Evolutionary conservation across 2,888 invertebrate genomes (phyloP).

Genomic region (Brachyopa scutellaris): DNA sequence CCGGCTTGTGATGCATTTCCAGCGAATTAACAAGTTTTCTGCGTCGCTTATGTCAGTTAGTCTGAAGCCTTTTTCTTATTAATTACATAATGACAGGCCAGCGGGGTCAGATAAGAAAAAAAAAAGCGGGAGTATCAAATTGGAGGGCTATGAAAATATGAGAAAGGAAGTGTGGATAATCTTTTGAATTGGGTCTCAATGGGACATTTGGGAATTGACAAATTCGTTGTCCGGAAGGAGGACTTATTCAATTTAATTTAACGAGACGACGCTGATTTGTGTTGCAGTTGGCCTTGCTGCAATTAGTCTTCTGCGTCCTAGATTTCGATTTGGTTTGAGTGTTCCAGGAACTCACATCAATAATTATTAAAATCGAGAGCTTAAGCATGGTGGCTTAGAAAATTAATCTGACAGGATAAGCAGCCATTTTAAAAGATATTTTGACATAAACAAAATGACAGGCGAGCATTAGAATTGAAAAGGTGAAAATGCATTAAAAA

Average conservation of each 20-base stretch:
- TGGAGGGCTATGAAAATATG: neutral
- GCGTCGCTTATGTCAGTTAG: slow-evolving; percentile 51
- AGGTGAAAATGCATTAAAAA: too few relatives aligned
- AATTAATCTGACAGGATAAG: too few relatives aligned
- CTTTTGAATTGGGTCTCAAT: slow-evolving; percentile 21
- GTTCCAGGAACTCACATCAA: too few relatives aligned
- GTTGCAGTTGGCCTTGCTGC: neutral
- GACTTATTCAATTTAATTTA: slow-evolving; percentile 14
- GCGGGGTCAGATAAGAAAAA: slow-evolving; percentile 3
- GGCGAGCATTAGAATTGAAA: too few relatives aligned
- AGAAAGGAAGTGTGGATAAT: slow-evolving; percentile 1
- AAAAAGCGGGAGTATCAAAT: slow-evolving; percentile 34
- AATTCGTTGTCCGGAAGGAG: slow-evolving; percentile 57
- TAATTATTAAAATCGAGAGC: too few relatives aligned
- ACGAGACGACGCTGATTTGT: neutral
- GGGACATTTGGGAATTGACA: slow-evolving; percentile 38
- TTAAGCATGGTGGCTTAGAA: too few relatives aligned
- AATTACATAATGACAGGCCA: slow-evolving; percentile 43
- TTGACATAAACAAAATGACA: too few relatives aligned
- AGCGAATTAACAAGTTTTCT: slow-evolving; percentile 31
- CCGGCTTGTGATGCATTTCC: slow-evolving; percentile 38
- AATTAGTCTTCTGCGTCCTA: neutral
- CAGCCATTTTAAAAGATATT: too few relatives aligned
- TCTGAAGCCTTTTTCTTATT: slow-evolving; percentile 21
- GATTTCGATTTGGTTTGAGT: neutral